phyloP scores from a whole-genome alignment of 53 echinoderm and acorn worm species.

The Crossaster papposus region DNA sequence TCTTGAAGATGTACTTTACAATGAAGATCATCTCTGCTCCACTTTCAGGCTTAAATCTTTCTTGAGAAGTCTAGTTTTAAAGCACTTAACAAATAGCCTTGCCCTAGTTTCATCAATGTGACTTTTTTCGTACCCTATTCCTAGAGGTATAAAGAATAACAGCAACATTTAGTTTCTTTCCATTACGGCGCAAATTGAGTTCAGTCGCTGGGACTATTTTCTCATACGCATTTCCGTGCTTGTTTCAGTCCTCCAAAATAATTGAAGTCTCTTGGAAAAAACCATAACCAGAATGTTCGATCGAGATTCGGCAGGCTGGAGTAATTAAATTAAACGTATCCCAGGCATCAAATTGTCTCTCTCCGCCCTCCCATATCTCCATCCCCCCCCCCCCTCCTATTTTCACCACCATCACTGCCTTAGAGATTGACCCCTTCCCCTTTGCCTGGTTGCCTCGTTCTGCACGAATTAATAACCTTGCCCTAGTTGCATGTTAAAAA shows the following conservation, averaged over 20 bases:
- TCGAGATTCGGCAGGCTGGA: conserved; percentile 11
- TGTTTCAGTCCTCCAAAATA: not conserved
- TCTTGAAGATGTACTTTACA: not conserved
- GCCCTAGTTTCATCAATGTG: not conserved
- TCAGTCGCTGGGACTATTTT: not conserved
- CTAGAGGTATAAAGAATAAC: not conserved
- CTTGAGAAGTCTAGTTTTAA: not conserved
- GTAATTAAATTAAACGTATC: conserved; percentile 50
- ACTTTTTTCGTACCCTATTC: not conserved
- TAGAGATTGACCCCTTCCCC: not conserved
- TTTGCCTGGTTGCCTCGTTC: not conserved
- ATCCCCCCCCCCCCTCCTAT: not conserved
- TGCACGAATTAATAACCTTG: conserved; percentile 31
- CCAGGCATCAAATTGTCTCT: not conserved
- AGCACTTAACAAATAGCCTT: not conserved
- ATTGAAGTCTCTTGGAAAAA: not conserved
- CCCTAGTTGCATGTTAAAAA: conserved; percentile 26
- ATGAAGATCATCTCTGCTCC: not conserved
- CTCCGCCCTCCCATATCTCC: not conserved
- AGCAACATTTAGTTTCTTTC: not conserved
- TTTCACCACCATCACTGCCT: not conserved
- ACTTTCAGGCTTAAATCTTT: not conserved
- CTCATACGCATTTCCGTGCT: not conserved
- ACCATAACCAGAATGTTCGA: conserved; percentile 13
- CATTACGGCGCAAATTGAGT: not conserved